A percentile compares a stretch with the other conserved stretches of the same genome.
These are phyloP conservation scores for Mesitornis unicolor DNA, from an alignment of 2,113 vertebrate genomes.

Conservation along the genomic window DNA sequence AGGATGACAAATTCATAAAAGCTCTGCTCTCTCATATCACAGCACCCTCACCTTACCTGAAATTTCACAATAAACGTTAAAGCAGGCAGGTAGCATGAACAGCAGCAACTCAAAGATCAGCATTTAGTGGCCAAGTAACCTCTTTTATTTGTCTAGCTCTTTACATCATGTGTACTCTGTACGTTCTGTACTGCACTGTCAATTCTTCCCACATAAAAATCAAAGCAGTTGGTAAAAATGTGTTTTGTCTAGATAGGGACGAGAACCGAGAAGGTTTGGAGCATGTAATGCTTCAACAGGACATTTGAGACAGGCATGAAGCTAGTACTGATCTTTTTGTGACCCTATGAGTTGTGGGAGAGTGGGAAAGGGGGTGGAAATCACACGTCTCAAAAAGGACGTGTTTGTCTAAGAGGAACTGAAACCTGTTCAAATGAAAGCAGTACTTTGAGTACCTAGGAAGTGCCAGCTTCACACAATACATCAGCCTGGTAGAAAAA, in stretches of 20 bases:
- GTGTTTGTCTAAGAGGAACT: neutral
- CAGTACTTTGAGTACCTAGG: neutral
- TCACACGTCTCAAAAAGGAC: no score
- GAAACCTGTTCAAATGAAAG: neutral
- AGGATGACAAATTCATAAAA: neutral
- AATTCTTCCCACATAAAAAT: neutral
- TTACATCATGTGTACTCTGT: neutral
- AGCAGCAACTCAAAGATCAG: neutral
- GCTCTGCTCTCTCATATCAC: neutral
- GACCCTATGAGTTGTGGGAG: rapidly evolving
- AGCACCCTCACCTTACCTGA: neutral
- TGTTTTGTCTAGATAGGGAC: neutral
- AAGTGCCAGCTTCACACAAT: neutral
- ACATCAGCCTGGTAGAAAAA: neutral
- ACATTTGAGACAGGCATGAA: neutral
- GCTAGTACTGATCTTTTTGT: neutral
- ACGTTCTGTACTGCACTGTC: neutral
- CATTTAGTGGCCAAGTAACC: neutral
- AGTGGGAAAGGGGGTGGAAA: no score
- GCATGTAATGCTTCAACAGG: neutral
- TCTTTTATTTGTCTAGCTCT: neutral
- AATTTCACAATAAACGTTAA: neutral
- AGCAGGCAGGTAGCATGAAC: neutral
- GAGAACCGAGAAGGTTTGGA: neutral
- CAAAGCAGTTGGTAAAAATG: neutral